Base-by-base conservation (phyloP, 2,888 invertebrate genomes). In the Pseudococcus jackbeardsleyi region DNA sequence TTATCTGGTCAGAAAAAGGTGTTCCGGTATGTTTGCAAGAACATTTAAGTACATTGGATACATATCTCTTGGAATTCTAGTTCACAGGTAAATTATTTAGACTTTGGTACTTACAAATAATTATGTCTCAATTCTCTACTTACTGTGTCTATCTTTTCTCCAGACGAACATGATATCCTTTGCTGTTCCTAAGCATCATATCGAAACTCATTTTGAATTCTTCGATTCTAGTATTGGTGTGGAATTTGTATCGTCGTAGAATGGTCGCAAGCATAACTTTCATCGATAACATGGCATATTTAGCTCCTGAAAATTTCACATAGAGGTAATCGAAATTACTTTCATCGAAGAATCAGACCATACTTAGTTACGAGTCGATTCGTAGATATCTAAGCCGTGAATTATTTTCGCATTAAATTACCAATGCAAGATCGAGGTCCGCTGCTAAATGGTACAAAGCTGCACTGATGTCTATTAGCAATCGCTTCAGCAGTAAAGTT, bases 251-350 rank as follows among this genome's bases (percentile, higher is more conserved):
- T 6, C 79, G 79, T 3, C 79, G 79, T n/a, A 79, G 19, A 79
- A 79, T 22, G 7, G 79, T 79, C 8, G 17, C 42, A 15, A 79
- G 79, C 39, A 42, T 79, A 19, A 79, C 79, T 79, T 79, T 79
- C 39, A 79, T 79, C 8, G 79, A 79, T 42, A 79, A 79, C 79
- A 79, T 79, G 19, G 79, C 79, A 19, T 79, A 79, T n/a, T 79
- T 39, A 19, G n/a, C 39, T 12, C 79, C 79, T 79, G 42, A 42
- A 42, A 79, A 33, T 8, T n/a, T 1, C 6, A 59, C 12, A 12
- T 46, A 9, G 12, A 50, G 50, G 8, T 59, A 59, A 15, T 54
- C 15, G 54, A 5, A 59, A 7, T 19, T 59, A 59, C 59, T 6
- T 19, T 59, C 1, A 4, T 19, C 19, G 7, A 19, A 19, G 7